These are phyloP conservation scores for Polia nebulosa DNA, from an alignment of 2,888 invertebrate genomes.

Conservation along the genomic window DNA sequence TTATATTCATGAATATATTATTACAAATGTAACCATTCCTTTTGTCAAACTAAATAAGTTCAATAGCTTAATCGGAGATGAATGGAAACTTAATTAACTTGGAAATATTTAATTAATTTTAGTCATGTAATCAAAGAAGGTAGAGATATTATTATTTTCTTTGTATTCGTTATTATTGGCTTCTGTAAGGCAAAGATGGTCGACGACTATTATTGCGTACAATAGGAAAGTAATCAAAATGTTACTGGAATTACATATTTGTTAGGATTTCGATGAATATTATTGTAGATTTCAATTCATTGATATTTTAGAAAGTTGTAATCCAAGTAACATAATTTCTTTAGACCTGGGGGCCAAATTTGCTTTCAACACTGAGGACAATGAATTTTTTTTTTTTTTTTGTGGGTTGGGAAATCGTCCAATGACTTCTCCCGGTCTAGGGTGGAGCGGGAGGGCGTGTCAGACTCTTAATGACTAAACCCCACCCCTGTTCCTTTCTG, in stretches of 20 bases:
- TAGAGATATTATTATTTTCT: slow-evolving; percentile 17
- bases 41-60: slow-evolving; percentile 54
- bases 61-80: slow-evolving; percentile 49
- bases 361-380: slow-evolving; percentile 16
- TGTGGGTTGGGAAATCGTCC: no score
- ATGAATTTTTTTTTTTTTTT: no score
- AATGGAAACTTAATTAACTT: slow-evolving; percentile 55
- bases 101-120: slow-evolving; percentile 54
- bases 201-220: slow-evolving; percentile 15
- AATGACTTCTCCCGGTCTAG: no score
- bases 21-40: slow-evolving; percentile 39
- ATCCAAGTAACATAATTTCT: slow-evolving; percentile 25
- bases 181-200: slow-evolving; percentile 33
- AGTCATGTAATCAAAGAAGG: slow-evolving; percentile 44
- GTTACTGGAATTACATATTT: slow-evolving; percentile 38
- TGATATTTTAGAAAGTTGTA: slow-evolving; percentile 43
- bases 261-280: slow-evolving; percentile 24
- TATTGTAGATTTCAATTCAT: slow-evolving; percentile 24
- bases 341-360: slow-evolving; percentile 9
- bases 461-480: no score
- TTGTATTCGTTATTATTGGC: slow-evolving; percentile 43
- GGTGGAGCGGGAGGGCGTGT: no score
- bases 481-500: no score
- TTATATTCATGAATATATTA: slow-evolving; percentile 37
- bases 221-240: slow-evolving; percentile 39